These are phyloP conservation scores for Mythimna ferrago DNA, from an alignment of 2,888 invertebrate genomes.

Conservation along the genomic window DNA sequence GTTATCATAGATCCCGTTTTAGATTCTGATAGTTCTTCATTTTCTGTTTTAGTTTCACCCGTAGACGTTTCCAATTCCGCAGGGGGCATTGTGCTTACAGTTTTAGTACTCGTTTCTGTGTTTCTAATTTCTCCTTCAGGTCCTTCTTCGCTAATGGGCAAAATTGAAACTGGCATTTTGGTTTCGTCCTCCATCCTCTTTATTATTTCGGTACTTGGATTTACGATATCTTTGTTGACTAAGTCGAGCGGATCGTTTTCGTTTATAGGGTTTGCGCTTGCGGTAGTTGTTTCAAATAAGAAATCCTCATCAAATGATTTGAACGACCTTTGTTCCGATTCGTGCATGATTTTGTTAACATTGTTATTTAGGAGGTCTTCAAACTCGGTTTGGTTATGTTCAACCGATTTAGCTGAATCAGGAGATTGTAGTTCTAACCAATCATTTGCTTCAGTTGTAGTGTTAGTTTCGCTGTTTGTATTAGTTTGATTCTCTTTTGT, in stretches of 20 bases:
- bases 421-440: conserved; percentile 74
- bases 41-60: conserved; percentile 36
- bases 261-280: conserved; percentile 17
- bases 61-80: conserved; percentile 13
- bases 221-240: conserved; percentile 29
- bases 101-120: conserved; percentile 40
- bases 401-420: conserved; percentile 52
- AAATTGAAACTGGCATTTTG: conserved; percentile 10
- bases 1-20: conserved; percentile 56
- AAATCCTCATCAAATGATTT: conserved; percentile 72
- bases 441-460: conserved; percentile 71
- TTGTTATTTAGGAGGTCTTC: conserved; percentile 60
- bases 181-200: conserved; percentile 33
- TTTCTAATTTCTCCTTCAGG: conserved; percentile 27
- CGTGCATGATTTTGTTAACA: conserved; percentile 58
- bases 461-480: conserved; percentile 43
- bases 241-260: conserved; percentile 32
- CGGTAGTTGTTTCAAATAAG: conserved; percentile 59
- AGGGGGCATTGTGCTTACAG: conserved; percentile 10
- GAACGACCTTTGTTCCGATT: conserved; percentile 77
- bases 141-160: conserved; percentile 29
- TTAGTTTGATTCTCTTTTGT: conserved; percentile 22
- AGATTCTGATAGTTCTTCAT: conserved; percentile 32
- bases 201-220: conserved; percentile 28
- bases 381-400: conserved; percentile 45